Evolutionary conservation across 2,113 vertebrate species (phyloP).

Genomic region (Pachyramphus minor): DNA sequence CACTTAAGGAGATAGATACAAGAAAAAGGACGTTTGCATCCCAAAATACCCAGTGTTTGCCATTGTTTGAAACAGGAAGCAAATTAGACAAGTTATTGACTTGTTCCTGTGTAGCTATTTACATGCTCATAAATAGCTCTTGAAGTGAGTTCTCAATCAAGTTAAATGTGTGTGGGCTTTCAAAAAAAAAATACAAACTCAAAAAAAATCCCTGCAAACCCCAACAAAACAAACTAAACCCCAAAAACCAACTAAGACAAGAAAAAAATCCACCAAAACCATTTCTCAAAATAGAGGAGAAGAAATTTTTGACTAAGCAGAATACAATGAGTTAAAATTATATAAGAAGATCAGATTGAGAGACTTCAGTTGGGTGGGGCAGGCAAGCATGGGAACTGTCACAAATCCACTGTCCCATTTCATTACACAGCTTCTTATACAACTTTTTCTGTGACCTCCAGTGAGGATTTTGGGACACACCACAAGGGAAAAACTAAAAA

Average conservation of each 20-base stretch:
- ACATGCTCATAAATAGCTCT: constrained; percentile 37
- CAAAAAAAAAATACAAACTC: neutral
- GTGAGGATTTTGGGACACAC: constrained; percentile 1
- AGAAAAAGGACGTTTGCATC: neutral
- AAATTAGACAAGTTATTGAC: constrained; percentile 31
- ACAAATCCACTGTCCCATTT: constrained; percentile 17
- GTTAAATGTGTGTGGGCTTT: constrained; percentile 15
- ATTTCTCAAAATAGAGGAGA: neutral
- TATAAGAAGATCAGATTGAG: neutral
- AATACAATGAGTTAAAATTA: neutral
- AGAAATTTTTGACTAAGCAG: neutral
- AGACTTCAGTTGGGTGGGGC: neutral
- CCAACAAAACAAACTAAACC: neutral
- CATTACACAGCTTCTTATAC: neutral
- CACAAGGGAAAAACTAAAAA: constrained; percentile 31
- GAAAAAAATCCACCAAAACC: neutral
- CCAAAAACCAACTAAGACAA: neutral
- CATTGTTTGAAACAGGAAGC: constrained; percentile 56
- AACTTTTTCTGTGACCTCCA: neutral
- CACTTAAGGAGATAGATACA: neutral
- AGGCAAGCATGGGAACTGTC: neutral
- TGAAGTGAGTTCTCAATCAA: constrained; percentile 26
- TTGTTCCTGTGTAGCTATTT: constrained; percentile 43
- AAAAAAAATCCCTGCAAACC: neutral
- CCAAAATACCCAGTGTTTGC: neutral